Evolutionary conservation across 2,888 invertebrate species (phyloP).

Genomic region (Oasisia sp.): DNA sequence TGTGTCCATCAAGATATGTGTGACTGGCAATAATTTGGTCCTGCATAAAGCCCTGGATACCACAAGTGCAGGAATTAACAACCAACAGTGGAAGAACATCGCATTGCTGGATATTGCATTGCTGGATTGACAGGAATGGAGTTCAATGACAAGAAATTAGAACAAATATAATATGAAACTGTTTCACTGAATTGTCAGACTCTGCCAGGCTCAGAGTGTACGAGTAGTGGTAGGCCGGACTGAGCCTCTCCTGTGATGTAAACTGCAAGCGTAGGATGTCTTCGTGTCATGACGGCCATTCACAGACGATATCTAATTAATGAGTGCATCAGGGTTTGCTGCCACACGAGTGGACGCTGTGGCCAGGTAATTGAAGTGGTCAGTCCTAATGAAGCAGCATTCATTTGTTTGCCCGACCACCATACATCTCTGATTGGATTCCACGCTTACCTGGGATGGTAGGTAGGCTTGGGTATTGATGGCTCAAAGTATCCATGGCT

Average conservation of each 20-base stretch:
- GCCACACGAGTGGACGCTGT: neutral
- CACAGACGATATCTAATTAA: slow-evolving; percentile 2
- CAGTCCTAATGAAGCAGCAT: neutral
- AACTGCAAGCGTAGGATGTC: neutral
- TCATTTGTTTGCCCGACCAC: neutral
- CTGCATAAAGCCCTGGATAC: too few relatives aligned
- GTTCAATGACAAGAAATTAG: neutral
- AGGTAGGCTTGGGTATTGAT: neutral
- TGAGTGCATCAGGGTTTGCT: neutral
- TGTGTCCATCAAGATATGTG: too few relatives aligned
- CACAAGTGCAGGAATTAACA: too few relatives aligned
- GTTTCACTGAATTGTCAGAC: neutral
- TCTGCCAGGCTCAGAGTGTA: neutral
- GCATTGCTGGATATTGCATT: too few relatives aligned
- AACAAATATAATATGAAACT: neutral
- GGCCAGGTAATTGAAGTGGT: neutral
- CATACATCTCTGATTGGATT: neutral
- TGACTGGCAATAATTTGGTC: too few relatives aligned
- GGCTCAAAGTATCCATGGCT: neutral
- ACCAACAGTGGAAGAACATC: too few relatives aligned
- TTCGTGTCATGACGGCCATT: neutral
- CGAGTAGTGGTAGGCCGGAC: neutral
- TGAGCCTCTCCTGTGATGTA: neutral
- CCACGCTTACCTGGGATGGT: neutral
- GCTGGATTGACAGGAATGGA: too few relatives aligned